These are phyloP conservation scores for Athalia cordata DNA, from an alignment of 2,888 invertebrate species.

Conservation along the genomic window DNA sequence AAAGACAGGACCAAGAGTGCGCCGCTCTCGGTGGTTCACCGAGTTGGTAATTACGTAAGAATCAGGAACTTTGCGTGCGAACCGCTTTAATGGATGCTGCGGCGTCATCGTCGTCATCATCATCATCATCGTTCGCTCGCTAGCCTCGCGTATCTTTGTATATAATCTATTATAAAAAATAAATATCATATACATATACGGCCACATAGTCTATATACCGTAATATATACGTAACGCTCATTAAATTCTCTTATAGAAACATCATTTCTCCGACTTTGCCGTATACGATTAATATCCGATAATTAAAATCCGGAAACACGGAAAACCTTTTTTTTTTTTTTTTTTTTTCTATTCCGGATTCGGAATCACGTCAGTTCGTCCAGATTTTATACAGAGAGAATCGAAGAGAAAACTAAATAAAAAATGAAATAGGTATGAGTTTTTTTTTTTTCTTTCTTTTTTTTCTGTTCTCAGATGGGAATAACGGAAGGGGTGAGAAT, in stretches of 20 bases:
- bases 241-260: too few relatives aligned
- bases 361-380: too few relatives aligned
- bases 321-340: too few relatives aligned
- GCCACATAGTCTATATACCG: too few relatives aligned
- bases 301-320: too few relatives aligned
- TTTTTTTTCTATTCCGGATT: slow-evolving; percentile 26
- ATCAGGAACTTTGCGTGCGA: slow-evolving; percentile 46
- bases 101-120: slow-evolving; percentile 20
- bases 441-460: slow-evolving; percentile 35
- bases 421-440: background rate
- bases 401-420: too few relatives aligned
- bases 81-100: slow-evolving; percentile 43
- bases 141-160: slow-evolving; percentile 50
- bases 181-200: too few relatives aligned
- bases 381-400: too few relatives aligned
- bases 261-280: too few relatives aligned
- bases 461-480: background rate
- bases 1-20: background rate
- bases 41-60: slow-evolving; percentile 42
- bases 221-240: too few relatives aligned
- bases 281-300: too few relatives aligned
- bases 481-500: slow-evolving; percentile 25
- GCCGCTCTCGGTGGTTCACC: slow-evolving; percentile 25
- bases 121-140: slow-evolving; percentile 53
- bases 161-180: too few relatives aligned